Base-by-base conservation (phyloP, 2,888 invertebrate species). In the Iphiclides podalirius region DNA sequence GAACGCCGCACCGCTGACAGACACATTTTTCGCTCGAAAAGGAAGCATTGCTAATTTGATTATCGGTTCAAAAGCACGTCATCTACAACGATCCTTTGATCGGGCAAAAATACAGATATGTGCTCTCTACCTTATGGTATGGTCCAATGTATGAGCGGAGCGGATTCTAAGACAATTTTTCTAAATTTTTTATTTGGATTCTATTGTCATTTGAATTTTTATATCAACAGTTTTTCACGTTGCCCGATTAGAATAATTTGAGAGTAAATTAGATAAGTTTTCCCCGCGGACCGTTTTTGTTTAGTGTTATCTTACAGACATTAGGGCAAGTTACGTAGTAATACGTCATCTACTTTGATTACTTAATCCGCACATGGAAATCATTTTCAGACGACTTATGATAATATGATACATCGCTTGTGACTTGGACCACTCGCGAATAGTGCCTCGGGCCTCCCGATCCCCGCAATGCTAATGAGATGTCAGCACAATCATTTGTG, bases 401-500 rank as follows among this genome's bases (percentile, higher is more conserved):
- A n/a, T n/a, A n/a, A n/a, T n/a, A n/a, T n/a, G n/a, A 6, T 20
- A 20, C 6, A 4, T 6, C 20, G 20, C 20, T 47, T 26, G 6
- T 59, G 12, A 51, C 61, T 62, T 54, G 54, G 0, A 23, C 64
- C 64, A 52, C 52, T 37, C 42, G 45, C 57, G 55, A 67, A 75
- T 76, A 76, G 71, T 68, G 82, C 83, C 80, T 54, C 59, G 58
- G 83, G 85, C 81, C 64, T 66, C 72, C 70, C 70, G 80, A 75
- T 81, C 79, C 67, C 79, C 81, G 83, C 81, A 83, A 82, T 84
- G 85, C 85, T 87, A 87, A 87, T 87, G 87, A 87, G 87, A 86
- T 86, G 87, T 87, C 87, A 87, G 86, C 80, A 84, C 83, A 86
- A 87, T 85, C 83, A 87, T 87, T 86, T 84, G 78, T 75, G 84